Evolutionary conservation across 1,140 invertebrate genomes (phyloP).

Genomic region (Linepithema humile): DNA sequence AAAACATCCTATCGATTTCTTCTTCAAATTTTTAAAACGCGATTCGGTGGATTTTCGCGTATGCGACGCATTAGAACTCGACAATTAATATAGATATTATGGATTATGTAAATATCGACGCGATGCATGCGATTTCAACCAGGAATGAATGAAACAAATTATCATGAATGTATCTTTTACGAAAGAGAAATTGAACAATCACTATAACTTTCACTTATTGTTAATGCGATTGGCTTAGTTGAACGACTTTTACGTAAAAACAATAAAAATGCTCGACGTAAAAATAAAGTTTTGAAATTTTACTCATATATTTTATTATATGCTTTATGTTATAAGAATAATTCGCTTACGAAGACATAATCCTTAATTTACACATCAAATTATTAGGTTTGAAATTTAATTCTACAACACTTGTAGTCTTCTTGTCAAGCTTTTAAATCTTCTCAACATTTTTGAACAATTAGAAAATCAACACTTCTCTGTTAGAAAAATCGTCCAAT

Average conservation of each 20-base stretch:
- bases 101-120: conserved; percentile 8
- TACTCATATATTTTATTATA: not conserved
- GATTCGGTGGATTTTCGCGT: not conserved
- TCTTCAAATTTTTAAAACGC: not conserved
- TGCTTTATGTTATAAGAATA: not conserved
- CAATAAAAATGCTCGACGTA: not conserved
- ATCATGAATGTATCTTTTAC: not conserved
- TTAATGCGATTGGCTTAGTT: not conserved
- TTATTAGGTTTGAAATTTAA: not conserved
- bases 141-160: not conserved
- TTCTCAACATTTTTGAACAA: not conserved
- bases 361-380: not conserved
- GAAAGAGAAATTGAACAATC: not conserved
- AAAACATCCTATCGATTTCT: not conserved
- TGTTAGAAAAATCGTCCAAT: not conserved
- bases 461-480: not conserved
- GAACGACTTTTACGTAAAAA: not conserved
- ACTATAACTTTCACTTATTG: not conserved
- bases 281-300: not conserved
- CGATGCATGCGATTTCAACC: conserved; percentile 14
- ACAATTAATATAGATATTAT: not conserved
- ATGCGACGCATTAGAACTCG: not conserved
- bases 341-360: not conserved
- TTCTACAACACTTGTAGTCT: not conserved
- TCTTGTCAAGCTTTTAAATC: not conserved